phyloP scores from a whole-genome alignment of 1,140 invertebrate genomes.

The Bombus confusus region DNA sequence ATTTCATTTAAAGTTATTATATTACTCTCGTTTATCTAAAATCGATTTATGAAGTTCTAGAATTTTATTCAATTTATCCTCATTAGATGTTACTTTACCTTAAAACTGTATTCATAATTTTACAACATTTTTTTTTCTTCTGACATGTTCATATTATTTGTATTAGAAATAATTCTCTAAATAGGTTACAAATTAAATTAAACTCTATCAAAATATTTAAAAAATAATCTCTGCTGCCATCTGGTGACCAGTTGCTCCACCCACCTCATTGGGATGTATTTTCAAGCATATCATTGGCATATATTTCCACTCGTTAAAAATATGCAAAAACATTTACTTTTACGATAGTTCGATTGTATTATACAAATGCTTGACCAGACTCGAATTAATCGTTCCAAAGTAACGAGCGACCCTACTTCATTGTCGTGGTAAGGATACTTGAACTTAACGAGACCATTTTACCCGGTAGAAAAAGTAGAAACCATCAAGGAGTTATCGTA shows the following conservation, averaged over 20 bases:
- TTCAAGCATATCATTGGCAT: not conserved
- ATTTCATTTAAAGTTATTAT: not conserved
- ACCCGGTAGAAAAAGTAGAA: not conserved
- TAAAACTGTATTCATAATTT: not conserved
- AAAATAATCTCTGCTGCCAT: not conserved
- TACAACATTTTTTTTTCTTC: not conserved
- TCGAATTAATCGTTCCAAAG: slow-evolving; percentile 5
- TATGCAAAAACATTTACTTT: not conserved
- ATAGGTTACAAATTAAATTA: not conserved
- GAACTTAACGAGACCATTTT: slow-evolving; percentile 15
- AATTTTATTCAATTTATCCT: not conserved
- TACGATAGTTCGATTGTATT: not conserved
- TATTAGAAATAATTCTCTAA: not conserved
- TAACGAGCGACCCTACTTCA: not conserved
- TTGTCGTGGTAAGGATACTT: not conserved
- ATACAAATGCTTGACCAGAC: not conserved
- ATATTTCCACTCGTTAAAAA: not conserved
- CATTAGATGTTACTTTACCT: not conserved
- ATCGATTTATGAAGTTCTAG: not conserved
- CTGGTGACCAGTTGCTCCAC: not conserved
- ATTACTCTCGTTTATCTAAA: not conserved
- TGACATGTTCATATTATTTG: not conserved
- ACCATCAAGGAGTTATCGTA: slow-evolving; percentile 2
- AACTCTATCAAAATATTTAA: not conserved
- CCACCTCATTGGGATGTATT: not conserved